Percentiles rank a stretch among this genome's conserved stretches.
Conservation (phyloP, 2,113 vertebrate species). For the Perccottus glenii region DNA sequence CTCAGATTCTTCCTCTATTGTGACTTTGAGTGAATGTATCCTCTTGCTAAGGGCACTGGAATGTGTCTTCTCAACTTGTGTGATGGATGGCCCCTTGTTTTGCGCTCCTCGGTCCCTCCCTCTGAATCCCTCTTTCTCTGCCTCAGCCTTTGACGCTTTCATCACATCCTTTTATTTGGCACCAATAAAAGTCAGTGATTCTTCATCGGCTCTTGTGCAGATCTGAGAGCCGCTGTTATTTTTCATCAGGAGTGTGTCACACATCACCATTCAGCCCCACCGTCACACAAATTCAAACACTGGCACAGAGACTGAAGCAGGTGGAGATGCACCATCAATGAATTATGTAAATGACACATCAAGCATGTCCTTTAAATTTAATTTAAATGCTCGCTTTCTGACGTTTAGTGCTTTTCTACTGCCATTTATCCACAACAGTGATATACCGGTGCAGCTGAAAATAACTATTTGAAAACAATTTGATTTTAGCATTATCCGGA, state of each 20-base stretch:
- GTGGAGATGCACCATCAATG: conserved; percentile 76
- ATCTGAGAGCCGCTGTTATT: conserved; percentile 76
- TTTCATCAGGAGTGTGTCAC: conserved; percentile 79
- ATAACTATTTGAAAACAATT: neutral
- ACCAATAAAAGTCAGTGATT: conserved; percentile 86
- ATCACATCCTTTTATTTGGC: conserved; percentile 77
- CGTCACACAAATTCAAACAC: conserved; percentile 71
- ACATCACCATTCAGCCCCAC: conserved; percentile 73
- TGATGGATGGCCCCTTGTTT: conserved; percentile 86
- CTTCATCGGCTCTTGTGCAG: conserved; percentile 79
- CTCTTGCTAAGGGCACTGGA: conserved; percentile 79
- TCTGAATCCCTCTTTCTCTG: conserved; percentile 79
- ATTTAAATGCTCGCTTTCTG: conserved; percentile 69
- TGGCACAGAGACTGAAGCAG: conserved; percentile 68
- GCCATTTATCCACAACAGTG: conserved; percentile 30
- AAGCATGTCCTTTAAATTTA: conserved; percentile 69
- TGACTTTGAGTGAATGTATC: conserved; percentile 84
- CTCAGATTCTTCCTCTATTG: conserved; percentile 76
- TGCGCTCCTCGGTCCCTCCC: conserved; percentile 76
- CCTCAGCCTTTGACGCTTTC: conserved; percentile 79
- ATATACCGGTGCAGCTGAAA: conserved; percentile 28
- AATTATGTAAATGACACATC: conserved; percentile 75
- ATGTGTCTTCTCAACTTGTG: conserved; percentile 80
- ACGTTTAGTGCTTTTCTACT: conserved; percentile 33
- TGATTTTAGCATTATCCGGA: too few species aligned